Evolutionary conservation across 1,140 invertebrate species (phyloP).

Genomic region (Anthonomus grandis): DNA sequence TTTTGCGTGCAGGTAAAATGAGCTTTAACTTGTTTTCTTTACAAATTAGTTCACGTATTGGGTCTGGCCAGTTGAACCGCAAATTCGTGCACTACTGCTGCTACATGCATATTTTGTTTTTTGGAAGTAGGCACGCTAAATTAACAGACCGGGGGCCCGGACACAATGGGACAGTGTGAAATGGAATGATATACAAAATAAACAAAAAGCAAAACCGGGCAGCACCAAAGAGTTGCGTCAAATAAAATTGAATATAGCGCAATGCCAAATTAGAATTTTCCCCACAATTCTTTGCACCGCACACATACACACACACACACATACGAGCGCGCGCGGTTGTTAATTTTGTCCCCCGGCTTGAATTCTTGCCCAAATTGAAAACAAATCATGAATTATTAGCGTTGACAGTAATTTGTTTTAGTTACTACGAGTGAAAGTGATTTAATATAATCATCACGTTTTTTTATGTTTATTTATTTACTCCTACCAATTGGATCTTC

Average conservation of each 20-base stretch:
- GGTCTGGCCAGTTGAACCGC: conserved; percentile 1
- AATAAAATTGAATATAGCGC: conserved; percentile 4
- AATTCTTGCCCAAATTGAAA: neutral
- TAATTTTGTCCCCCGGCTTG: neutral
- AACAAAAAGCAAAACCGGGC: conserved; percentile 4
- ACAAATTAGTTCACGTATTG: conserved; percentile 5
- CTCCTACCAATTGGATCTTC: no score
- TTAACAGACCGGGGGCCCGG: conserved; percentile 3
- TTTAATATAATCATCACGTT: no score
- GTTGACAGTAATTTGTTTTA: no score
- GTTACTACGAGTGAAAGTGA: no score
- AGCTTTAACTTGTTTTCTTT: conserved; percentile 10
- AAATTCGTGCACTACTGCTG: conserved; percentile 5
- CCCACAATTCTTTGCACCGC: neutral
- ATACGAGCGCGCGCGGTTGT: no score
- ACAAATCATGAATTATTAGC: neutral
- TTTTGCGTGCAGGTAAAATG: conserved; percentile 8
- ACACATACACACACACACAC: neutral
- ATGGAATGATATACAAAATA: conserved; percentile 15
- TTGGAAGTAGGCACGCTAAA: conserved; percentile 3
- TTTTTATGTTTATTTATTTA: no score
- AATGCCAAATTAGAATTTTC: conserved; percentile 4
- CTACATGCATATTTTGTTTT: conserved; percentile 13
- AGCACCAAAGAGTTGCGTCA: conserved; percentile 3
- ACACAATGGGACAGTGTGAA: conserved; percentile 2